Evolutionary conservation across 1,140 invertebrate genomes (phyloP).

Genomic region (Chironomus striatipennis): DNA sequence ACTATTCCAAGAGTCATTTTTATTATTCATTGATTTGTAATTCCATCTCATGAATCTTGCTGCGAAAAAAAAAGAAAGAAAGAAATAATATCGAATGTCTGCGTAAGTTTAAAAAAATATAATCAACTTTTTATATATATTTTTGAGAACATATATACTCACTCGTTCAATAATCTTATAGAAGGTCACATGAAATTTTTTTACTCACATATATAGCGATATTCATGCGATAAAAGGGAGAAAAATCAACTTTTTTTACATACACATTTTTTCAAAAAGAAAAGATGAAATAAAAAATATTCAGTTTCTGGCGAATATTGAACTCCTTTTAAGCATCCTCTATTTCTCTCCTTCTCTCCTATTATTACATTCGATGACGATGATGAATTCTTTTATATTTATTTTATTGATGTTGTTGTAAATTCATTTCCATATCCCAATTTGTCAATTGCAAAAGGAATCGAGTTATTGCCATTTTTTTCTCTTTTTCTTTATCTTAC

Average conservation of each 20-base stretch:
- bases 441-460: not conserved
- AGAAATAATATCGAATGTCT: not conserved
- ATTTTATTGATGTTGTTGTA: no score
- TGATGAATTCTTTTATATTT: no score
- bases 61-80: not conserved
- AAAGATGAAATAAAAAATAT: not conserved
- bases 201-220: no score
- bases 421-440: slow-evolving; percentile 4
- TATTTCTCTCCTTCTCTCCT: no score
- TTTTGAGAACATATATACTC: not conserved
- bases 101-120: not conserved
- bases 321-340: not conserved
- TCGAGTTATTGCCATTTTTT: not conserved
- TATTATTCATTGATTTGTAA: no score
- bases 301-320: not conserved
- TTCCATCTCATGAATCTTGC: not conserved
- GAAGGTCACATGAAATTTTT: not conserved
- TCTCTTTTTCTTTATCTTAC: not conserved
- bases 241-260: slow-evolving; percentile 2
- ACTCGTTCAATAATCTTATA: not conserved
- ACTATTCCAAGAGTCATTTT: no score
- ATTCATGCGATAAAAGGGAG: not conserved
- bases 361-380: no score
- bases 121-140: not conserved
- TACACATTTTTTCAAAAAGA: not conserved